These are phyloP conservation scores for Beroe forskalii DNA, from an alignment of 37 sponge, comb jelly and placozoan genomes.

Conservation along the genomic window DNA sequence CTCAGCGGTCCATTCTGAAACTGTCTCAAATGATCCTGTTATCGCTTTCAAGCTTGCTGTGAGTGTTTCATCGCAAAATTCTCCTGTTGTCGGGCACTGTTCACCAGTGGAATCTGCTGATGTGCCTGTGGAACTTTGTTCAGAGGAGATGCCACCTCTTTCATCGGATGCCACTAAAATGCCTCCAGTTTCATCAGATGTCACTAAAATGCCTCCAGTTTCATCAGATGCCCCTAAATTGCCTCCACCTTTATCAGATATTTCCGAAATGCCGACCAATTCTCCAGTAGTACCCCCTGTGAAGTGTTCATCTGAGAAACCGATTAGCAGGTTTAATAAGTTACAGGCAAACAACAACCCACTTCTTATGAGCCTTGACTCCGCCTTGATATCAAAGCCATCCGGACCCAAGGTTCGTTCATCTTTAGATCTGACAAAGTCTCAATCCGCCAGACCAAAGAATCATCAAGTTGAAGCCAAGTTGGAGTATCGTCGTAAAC, in stretches of 20 bases:
- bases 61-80: background rate
- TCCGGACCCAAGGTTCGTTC: background rate
- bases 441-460: background rate
- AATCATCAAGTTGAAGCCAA: background rate
- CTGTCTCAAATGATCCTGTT: background rate
- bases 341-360: background rate
- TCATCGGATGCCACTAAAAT: background rate
- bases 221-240: background rate
- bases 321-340: background rate
- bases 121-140: background rate
- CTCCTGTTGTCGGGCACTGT: background rate
- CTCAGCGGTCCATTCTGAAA: background rate
- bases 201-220: too few relatives aligned
- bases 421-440: background rate
- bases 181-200: background rate
- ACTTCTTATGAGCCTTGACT: background rate
- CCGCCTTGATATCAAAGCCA: background rate
- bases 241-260: background rate
- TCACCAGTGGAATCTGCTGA: background rate
- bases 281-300: background rate
- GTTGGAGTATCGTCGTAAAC: conserved; percentile 17
- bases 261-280: too few relatives aligned
- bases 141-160: background rate
- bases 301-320: background rate
- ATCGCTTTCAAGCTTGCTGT: background rate